A percentile compares a stretch with the other conserved stretches of the same genome.
Evolutionary conservation across 2,888 invertebrate species (phyloP).

Genomic region (Tanytarsus gracilentus): DNA sequence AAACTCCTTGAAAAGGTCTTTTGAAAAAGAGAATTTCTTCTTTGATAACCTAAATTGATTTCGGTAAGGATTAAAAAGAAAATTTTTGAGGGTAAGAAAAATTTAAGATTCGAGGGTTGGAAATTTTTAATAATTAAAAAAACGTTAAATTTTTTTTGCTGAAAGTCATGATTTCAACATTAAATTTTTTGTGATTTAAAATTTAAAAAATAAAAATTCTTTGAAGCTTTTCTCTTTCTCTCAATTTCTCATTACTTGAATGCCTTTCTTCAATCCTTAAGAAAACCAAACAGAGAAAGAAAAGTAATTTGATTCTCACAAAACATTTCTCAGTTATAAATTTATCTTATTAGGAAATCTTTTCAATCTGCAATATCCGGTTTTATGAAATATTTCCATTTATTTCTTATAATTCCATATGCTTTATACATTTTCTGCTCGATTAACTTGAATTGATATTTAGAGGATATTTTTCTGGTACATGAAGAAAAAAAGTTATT

Average conservation of each 20-base stretch:
- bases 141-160: no score
- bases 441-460: constrained; percentile 29
- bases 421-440: constrained; percentile 29
- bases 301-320: constrained; percentile 1
- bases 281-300: not conserved
- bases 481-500: constrained; percentile 2
- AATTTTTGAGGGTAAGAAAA: no score
- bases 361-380: constrained; percentile 27
- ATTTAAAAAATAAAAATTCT: no score
- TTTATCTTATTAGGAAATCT: constrained; percentile 28
- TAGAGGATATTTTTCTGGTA: constrained; percentile 3
- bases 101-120: no score
- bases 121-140: no score
- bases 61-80: not conserved
- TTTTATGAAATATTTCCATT: constrained; percentile 28
- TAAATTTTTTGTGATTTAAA: no score
- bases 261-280: no score
- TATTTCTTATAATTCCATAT: constrained; percentile 29
- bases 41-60: constrained; percentile 11
- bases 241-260: no score
- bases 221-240: no score
- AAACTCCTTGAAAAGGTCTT: not conserved
- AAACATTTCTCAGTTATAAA: not conserved
- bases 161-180: no score
- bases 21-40: not conserved